Percentiles rank a stretch among this genome's conserved stretches.
Conservation (phyloP, 2,797 vertebrate genomes). For the Propithecus perrieri region DNA sequence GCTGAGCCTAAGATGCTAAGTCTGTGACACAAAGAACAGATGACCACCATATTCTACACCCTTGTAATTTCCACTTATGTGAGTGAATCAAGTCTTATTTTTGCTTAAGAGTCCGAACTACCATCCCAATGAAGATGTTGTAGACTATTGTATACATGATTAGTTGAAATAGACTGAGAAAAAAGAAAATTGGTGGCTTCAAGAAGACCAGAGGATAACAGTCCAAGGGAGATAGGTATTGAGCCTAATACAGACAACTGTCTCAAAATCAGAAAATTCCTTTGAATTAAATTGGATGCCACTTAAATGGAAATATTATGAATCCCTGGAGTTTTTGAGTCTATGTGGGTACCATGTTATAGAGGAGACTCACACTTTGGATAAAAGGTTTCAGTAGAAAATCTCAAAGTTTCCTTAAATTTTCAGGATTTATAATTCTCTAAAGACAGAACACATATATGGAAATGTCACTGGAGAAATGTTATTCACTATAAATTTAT, state of each 20-base stretch:
- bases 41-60: neutral
- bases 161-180: neutral
- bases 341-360: neutral
- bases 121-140: neutral
- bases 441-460: neutral
- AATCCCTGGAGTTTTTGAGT: neutral
- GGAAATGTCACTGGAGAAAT: neutral
- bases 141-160: neutral
- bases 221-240: neutral
- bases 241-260: neutral
- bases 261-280: neutral
- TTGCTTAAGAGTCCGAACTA: neutral
- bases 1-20: neutral
- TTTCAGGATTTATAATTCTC: neutral
- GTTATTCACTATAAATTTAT: neutral
- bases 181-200: neutral
- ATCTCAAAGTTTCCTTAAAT: neutral
- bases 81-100: neutral
- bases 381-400: neutral
- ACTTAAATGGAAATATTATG: neutral
- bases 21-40: neutral
- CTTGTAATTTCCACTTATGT: neutral
- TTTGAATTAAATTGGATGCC: neutral
- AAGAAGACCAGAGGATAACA: neutral
- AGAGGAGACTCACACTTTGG: neutral